Evolutionary conservation across 2,113 vertebrate species (phyloP).

Genomic region (Sinocyclocheilus anshuiensis): DNA sequence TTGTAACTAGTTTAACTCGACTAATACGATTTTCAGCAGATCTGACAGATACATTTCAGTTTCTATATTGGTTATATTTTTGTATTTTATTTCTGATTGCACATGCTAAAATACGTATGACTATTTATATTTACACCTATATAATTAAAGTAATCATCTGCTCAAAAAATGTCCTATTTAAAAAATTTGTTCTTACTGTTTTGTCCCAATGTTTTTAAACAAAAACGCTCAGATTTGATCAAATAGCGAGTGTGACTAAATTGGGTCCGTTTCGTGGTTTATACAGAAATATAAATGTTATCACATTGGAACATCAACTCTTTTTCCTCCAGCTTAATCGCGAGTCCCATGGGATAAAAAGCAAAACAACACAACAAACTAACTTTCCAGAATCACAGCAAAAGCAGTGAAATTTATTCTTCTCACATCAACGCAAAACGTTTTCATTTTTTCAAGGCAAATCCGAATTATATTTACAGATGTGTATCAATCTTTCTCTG

Average conservation of each 20-base stretch:
- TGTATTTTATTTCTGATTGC: background rate
- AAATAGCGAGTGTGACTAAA: background rate
- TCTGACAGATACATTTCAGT: background rate
- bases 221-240: background rate
- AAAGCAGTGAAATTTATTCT: constrained; percentile 80
- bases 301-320: background rate
- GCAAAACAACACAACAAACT: constrained; percentile 51
- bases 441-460: constrained; percentile 65
- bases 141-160: background rate
- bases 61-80: background rate
- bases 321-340: background rate
- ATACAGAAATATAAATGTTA: background rate
- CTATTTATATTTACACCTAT: background rate
- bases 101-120: background rate
- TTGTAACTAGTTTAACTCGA: background rate
- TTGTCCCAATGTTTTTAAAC: background rate
- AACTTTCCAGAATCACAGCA: constrained; percentile 58
- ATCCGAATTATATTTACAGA: constrained; percentile 85
- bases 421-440: constrained; percentile 75
- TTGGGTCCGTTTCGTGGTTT: background rate
- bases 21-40: background rate
- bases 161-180: background rate
- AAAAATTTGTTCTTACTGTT: background rate
- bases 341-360: constrained; percentile 3
- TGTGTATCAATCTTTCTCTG: constrained; percentile 74